Conservation (phyloP, 2,888 invertebrate genomes). For the Andricus curvator region DNA sequence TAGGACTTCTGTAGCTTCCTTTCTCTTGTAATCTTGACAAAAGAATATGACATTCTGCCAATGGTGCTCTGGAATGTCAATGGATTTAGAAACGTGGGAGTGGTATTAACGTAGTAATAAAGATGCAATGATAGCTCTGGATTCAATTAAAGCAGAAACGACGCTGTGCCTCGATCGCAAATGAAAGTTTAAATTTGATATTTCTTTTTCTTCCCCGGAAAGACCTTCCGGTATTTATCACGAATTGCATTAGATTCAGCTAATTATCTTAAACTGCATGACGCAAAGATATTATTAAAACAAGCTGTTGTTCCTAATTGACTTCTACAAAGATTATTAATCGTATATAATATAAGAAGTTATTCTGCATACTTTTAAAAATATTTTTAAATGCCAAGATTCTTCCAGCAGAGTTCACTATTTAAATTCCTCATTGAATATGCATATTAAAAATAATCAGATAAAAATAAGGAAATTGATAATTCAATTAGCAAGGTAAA, state of each 20-base stretch:
- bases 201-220: not conserved
- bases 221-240: conserved; percentile 24
- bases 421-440: not conserved
- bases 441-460: not conserved
- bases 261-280: not conserved
- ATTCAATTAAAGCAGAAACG: conserved; percentile 28
- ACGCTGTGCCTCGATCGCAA: not conserved
- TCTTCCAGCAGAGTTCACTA: not conserved
- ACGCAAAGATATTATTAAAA: not conserved
- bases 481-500: not conserved
- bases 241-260: not conserved
- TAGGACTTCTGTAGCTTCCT: too few species aligned
- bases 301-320: not conserved
- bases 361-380: too few species aligned
- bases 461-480: not conserved
- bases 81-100: conserved; percentile 35
- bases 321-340: not conserved
- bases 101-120: conserved; percentile 25
- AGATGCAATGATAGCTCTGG: conserved; percentile 35
- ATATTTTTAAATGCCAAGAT: not conserved
- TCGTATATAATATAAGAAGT: too few species aligned
- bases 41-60: not conserved
- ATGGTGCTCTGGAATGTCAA: conserved; percentile 15
- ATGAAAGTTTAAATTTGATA: conserved; percentile 21
- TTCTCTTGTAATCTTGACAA: too few species aligned